Percentiles rank a stretch among this genome's conserved stretches.
phyloP scores from a whole-genome alignment of 2,797 vertebrate genomes.

The Yasuhikotakia modesta region DNA sequence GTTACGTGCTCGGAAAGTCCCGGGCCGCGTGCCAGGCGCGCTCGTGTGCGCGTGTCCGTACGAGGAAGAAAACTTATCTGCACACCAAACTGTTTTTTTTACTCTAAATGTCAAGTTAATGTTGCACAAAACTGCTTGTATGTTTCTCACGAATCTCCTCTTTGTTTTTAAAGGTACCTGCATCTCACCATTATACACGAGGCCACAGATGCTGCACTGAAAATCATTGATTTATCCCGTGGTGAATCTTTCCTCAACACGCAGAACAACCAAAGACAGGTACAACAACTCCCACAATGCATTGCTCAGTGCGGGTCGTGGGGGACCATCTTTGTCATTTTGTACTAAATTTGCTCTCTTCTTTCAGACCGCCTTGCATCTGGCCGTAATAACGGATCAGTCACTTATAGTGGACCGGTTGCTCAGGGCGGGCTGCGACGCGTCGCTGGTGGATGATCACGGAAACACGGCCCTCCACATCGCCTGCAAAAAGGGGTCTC shows the following conservation, averaged over 20 bases:
- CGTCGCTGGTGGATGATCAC: slow-evolving; percentile 86
- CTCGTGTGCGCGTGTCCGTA: slow-evolving; percentile 60
- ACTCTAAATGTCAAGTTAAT: slow-evolving; percentile 42
- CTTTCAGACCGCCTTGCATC: slow-evolving; percentile 88
- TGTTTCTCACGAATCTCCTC: background rate
- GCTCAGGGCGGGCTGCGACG: slow-evolving; percentile 85
- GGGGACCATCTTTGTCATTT: background rate
- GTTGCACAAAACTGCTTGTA: background rate
- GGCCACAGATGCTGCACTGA: slow-evolving; percentile 80
- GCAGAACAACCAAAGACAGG: slow-evolving; percentile 96
- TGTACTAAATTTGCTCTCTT: slow-evolving; percentile 14
- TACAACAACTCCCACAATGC: slow-evolving; percentile 58
- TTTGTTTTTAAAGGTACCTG: slow-evolving; percentile 79
- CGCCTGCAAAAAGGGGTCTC: slow-evolving; percentile 88
- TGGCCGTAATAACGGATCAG: slow-evolving; percentile 93
- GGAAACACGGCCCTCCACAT: slow-evolving; percentile 94
- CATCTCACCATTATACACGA: slow-evolving; percentile 95
- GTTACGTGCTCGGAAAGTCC: slow-evolving; percentile 84
- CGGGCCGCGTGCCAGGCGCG: slow-evolving; percentile 83
- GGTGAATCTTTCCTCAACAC: slow-evolving; percentile 85
- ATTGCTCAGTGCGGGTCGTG: background rate
- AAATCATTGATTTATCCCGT: slow-evolving; percentile 81
- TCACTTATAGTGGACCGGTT: slow-evolving; percentile 85
- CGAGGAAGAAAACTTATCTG: slow-evolving; percentile 70
- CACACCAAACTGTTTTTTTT: slow-evolving; percentile 33